Evolutionary conservation across 2,797 vertebrate genomes (phyloP), one percentile per base, ranked within the genome.

Genomic region (Anabas testudineus): DNA sequence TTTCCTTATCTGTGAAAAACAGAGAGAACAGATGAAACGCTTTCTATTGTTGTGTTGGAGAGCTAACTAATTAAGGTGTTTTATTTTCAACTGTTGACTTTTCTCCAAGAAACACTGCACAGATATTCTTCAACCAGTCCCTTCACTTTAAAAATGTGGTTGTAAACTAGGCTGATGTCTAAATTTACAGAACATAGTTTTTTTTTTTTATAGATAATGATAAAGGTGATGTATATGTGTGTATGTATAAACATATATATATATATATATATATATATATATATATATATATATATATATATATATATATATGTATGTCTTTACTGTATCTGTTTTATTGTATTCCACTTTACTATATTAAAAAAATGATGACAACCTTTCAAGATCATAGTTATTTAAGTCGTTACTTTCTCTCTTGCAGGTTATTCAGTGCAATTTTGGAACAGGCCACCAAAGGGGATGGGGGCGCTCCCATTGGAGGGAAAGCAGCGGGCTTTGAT

Each of bases 361-460:
- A 41, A 67, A 67, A 56, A 76, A 7, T 32, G 18, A 28, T 34
- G 58, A 67, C 39, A 37, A 39, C 19, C 15, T 42, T n/a, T n/a
- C n/a, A n/a, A n/a, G 55, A 55, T 6, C 10, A 21, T 69, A 5
- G 45, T 73, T 49, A 53, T 46, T 83, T 51, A 85, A 74, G 36
- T 67, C 42, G 21, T 56, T 80, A 7, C n/a, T 68, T 76, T 77
- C 57, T 80, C 47, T 73, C 48, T 67, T 81, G 30, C 88, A 99
- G 98, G 93, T 96, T 99, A 94, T 99, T 99, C 93, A 99, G 97
- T 91, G 97, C 97, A 71, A 99, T 99, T 94, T 94, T 99, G 95
- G 98, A 99, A 92, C 98, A 99, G 96, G 97, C 97, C 80, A 99
- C 98, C 82, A 99, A 99, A 94, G 97, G 93, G 63, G 97, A 99